These are phyloP conservation scores for Pammene aurita DNA, from an alignment of 2,888 invertebrate genomes.

Conservation along the genomic window DNA sequence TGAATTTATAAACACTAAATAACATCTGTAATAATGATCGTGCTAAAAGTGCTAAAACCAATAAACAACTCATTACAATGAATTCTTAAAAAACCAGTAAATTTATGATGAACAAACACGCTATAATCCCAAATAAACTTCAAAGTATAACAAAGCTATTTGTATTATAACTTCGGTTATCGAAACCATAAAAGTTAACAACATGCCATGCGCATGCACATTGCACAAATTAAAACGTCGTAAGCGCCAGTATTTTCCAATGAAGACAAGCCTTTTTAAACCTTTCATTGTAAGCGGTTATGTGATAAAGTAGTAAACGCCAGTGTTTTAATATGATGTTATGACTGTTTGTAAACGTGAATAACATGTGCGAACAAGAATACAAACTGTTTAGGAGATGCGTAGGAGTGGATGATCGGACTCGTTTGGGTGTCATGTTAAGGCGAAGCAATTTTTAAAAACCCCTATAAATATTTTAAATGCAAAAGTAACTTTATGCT, in stretches of 20 bases:
- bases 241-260: neutral
- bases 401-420: conserved; percentile 51
- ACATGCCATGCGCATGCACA: neutral
- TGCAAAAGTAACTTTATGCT: no score
- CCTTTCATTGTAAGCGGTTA: no score
- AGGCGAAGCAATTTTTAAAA: conserved; percentile 45
- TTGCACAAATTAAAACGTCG: neutral
- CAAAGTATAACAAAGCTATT: neutral
- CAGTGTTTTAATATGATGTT: neutral
- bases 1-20: no score
- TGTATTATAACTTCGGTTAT: conserved; percentile 20
- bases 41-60: no score
- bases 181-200: conserved; percentile 15
- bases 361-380: conserved; percentile 47
- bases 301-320: neutral
- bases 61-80: no score
- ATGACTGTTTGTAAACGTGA: neutral
- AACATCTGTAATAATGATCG: no score
- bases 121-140: neutral
- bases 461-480: no score
- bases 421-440: conserved; percentile 45
- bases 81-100: neutral
- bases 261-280: neutral
- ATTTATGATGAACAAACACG: neutral
- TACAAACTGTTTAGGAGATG: conserved; percentile 52